phyloP scores from a whole-genome alignment of 2,113 vertebrate species.

The Phrynosoma platyrhinos region DNA sequence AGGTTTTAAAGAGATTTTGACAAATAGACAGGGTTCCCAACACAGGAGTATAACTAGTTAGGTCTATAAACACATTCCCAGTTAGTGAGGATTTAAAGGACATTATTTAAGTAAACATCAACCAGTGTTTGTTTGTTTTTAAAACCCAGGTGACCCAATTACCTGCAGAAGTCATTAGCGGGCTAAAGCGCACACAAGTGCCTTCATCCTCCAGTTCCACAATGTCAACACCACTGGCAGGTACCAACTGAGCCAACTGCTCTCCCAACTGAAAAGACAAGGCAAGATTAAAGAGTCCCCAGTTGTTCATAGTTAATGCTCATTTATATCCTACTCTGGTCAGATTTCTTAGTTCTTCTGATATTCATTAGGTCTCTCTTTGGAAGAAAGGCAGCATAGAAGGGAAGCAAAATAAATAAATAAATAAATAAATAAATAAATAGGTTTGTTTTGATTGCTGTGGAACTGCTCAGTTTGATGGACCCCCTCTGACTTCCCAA shows the following conservation, averaged over 20 bases:
- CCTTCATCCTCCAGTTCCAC: conserved; percentile 94
- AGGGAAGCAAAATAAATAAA: no score
- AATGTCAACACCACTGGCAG: conserved; percentile 86
- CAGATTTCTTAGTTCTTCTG: neutral
- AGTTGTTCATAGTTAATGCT: neutral
- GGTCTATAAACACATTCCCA: no score
- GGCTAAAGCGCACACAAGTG: conserved; percentile 90
- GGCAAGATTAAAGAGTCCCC: neutral
- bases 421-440: no score
- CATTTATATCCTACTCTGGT: neutral
- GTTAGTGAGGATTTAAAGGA: neutral
- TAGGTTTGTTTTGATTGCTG: neutral
- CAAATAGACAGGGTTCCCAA: neutral
- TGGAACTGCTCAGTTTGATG: neutral
- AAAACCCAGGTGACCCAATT: neutral
- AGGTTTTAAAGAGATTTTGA: no score
- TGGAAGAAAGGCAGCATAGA: no score
- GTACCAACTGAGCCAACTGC: conserved; percentile 85
- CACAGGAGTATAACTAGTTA: fast-evolving
- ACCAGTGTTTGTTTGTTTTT: neutral
- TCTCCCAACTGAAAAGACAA: conserved; percentile 85
- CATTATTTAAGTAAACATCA: neutral
- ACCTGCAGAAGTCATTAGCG: conserved; percentile 93
- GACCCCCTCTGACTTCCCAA: no score
- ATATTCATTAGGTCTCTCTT: neutral